Evolutionary conservation across 1,140 invertebrate species (phyloP).

Genomic region (Hyposmocoma kahamanoa): DNA sequence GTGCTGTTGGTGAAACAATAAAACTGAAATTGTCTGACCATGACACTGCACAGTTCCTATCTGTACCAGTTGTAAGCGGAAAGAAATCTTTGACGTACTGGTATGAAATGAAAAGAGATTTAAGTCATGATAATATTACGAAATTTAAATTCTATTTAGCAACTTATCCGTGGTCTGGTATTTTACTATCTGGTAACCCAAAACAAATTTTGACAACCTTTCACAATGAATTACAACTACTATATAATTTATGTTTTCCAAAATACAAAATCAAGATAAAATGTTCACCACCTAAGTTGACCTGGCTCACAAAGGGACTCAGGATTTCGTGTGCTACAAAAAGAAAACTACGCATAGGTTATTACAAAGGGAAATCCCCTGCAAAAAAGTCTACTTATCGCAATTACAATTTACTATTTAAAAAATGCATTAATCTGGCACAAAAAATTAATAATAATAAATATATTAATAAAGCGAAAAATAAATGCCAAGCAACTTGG

Average conservation of each 20-base stretch:
- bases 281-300: neutral
- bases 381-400: neutral
- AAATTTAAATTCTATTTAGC: neutral
- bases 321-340: neutral
- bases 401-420: neutral
- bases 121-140: neutral
- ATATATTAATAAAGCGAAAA: neutral
- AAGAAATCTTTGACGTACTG: neutral
- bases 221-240: neutral
- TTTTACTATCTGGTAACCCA: neutral
- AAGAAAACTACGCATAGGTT: slow-evolving; percentile 1
- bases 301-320: slow-evolving; percentile 5
- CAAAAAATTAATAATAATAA: slow-evolving; percentile 2
- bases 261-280: neutral
- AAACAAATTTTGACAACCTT: neutral
- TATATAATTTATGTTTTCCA: slow-evolving; percentile 1
- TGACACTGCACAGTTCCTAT: neutral
- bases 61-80: neutral
- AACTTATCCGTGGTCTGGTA: neutral
- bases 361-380: neutral
- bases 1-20: too few relatives aligned
- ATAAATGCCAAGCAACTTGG: slow-evolving; percentile 5
- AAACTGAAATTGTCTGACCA: neutral
- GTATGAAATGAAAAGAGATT: neutral
- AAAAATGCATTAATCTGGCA: neutral